Evolutionary conservation across 2,113 vertebrate species (phyloP).

Genomic region (Synodontis membranacea): DNA sequence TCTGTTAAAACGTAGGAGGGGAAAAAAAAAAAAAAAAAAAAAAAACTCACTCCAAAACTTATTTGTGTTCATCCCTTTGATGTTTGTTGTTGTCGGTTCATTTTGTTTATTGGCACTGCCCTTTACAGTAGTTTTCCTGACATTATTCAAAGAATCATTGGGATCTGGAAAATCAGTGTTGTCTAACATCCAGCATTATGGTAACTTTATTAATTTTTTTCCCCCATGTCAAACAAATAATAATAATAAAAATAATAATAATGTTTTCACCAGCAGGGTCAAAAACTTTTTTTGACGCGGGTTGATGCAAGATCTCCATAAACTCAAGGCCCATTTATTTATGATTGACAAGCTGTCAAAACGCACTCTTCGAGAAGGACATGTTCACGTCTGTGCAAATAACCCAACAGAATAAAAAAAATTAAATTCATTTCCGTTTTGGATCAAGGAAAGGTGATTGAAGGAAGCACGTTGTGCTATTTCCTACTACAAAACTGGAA

Average conservation of each 20-base stretch:
- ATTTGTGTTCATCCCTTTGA: neutral
- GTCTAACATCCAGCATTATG: neutral
- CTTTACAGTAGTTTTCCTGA: neutral
- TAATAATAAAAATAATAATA: too few relatives aligned
- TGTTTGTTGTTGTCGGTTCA: neutral
- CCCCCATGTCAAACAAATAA: too few relatives aligned
- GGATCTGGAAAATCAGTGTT: neutral
- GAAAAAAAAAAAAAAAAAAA: neutral
- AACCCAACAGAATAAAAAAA: neutral
- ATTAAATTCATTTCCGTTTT: neutral
- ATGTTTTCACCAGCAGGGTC: neutral
- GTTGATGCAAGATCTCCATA: neutral
- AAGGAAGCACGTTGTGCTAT: neutral
- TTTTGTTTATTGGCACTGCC: neutral
- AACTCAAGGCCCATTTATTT: neutral
- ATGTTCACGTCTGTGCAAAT: neutral
- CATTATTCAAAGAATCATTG: neutral
- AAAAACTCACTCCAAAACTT: neutral
- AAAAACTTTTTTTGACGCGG: neutral
- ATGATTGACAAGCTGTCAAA: neutral
- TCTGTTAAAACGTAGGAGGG: too few relatives aligned
- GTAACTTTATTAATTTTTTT: too few relatives aligned
- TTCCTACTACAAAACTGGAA: neutral
- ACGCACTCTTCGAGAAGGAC: neutral
- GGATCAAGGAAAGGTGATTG: neutral